Evolutionary conservation across 2,888 invertebrate species (phyloP).

Genomic region (Brenthis hecate): DNA sequence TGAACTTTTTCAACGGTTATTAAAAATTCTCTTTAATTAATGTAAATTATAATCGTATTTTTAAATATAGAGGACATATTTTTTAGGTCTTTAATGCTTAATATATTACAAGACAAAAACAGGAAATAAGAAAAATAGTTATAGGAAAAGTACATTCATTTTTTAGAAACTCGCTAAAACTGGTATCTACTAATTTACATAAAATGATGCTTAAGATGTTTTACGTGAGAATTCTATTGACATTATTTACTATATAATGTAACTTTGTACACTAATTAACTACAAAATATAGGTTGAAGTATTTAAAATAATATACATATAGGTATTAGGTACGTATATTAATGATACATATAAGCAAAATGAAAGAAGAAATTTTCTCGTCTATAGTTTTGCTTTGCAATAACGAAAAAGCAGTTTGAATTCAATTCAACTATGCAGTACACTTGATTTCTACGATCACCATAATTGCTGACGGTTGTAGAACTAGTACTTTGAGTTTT

Average conservation of each 20-base stretch:
- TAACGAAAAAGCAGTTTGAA: slow-evolving; percentile 2
- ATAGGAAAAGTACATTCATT: slow-evolving; percentile 5
- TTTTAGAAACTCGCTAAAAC: slow-evolving; percentile 9
- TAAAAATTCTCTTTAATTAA: too few species aligned
- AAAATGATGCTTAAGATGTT: not conserved
- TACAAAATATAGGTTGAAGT: too few species aligned
- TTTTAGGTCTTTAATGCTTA: too few species aligned
- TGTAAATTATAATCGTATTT: too few species aligned
- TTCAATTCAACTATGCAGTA: slow-evolving; percentile 21
- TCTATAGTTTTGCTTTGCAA: slow-evolving; percentile 1
- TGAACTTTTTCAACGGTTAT: too few species aligned
- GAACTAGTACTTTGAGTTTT: slow-evolving; percentile 35
- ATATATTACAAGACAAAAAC: not conserved
- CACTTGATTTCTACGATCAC: slow-evolving; percentile 31
- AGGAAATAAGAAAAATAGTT: slow-evolving; percentile 7
- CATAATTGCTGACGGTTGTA: slow-evolving; percentile 32
- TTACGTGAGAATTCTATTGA: not conserved
- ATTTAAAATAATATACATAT: too few species aligned
- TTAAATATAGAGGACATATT: too few species aligned
- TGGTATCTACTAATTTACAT: not conserved
- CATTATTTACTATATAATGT: slow-evolving; percentile 1
- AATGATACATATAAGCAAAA: not conserved
- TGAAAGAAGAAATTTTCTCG: slow-evolving; percentile 6
- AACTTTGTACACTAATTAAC: too few species aligned
- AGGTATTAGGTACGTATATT: too few species aligned